Base-by-base conservation (phyloP, 2,113 vertebrate genomes). In the Cryptomyrus ogoouensis region DNA sequence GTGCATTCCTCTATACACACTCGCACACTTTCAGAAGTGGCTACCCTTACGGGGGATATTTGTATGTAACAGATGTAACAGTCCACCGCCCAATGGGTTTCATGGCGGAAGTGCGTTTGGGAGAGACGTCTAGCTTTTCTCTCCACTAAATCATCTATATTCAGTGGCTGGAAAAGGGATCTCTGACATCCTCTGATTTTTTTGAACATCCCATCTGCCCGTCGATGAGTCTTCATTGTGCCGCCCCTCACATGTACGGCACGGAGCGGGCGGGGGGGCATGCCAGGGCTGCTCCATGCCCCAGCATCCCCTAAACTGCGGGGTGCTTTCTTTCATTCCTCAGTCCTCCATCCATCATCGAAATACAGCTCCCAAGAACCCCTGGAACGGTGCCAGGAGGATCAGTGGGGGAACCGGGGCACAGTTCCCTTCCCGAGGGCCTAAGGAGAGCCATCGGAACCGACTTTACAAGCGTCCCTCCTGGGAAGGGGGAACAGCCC, bases 371-470 rank as follows among this genome's bases (percentile, higher is more conserved):
- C 89, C 90, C 91, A 91, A 42, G 58, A 47, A 90, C 27, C 12
- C 15, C 17, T 87, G 80, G 50, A 92, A 17, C 52, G 74, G 90
- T 91, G 93, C 91, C 91, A 66, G 92, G 91, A 88, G 62, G 92
- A 62, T 84, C 92, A 92, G 91, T 91, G 31, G 92, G 92, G 93
- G 90, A 46, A 24, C 90, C 90, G 87, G 89, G 35, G 35, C 90
- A 91, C 92, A 92, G 90, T 92, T 83, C 91, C 90, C 90, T 91
- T 91, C 89, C 24, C 80, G 91, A 89, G 92, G 91, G 0, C 74
- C 91, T n/a, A 92, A 88, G 31, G 92, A 93, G 91, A 93, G 92
- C 91, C 90, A 90, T 91, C 90, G 88, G 92, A 91, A 91, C 93
- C 92, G 92, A 91, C 88, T 92, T 85, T 47, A 84, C 89, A 89